Evolutionary conservation across 2,113 vertebrate species (phyloP).

Genomic region (Chaenocephalus aceratus): DNA sequence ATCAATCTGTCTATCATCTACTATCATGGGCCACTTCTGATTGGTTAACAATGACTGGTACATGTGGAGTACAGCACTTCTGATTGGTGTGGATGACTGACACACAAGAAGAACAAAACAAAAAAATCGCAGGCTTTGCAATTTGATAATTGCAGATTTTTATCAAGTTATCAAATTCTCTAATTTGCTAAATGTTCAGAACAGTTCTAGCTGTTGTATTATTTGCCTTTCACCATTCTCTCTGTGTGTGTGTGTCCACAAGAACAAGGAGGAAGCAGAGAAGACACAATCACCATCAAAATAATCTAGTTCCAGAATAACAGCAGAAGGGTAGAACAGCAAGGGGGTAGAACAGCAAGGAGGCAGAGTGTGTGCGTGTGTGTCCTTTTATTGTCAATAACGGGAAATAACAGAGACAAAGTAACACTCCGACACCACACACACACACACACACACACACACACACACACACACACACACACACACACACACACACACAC

Average conservation of each 20-base stretch:
- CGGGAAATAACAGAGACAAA: conserved; percentile 73
- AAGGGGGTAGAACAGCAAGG: conserved; percentile 2
- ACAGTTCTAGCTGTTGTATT: too few relatives aligned
- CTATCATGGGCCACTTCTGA: too few relatives aligned
- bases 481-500: background rate
- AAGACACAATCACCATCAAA: conserved; percentile 36
- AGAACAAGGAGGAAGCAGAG: conserved; percentile 32
- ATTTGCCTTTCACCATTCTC: too few relatives aligned
- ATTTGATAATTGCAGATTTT: too few relatives aligned
- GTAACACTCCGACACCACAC: conserved; percentile 60
- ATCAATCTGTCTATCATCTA: too few relatives aligned
- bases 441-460: background rate
- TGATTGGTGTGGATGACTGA: too few relatives aligned
- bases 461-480: conserved; percentile 8
- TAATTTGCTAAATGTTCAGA: too few relatives aligned
- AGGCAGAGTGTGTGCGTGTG: conserved; percentile 24
- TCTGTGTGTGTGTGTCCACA: conserved; percentile 15
- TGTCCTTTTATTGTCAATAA: conserved; percentile 57
- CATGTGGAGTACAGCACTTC: too few relatives aligned
- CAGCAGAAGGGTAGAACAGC: conserved; percentile 1
- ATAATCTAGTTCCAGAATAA: conserved; percentile 26
- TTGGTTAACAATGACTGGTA: too few relatives aligned
- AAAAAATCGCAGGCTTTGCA: too few relatives aligned
- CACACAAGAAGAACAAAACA: too few relatives aligned
- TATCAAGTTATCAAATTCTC: too few relatives aligned